Evolutionary conservation across 2,797 vertebrate species (phyloP).

Genomic region (Pseudomugil tenellus): DNA sequence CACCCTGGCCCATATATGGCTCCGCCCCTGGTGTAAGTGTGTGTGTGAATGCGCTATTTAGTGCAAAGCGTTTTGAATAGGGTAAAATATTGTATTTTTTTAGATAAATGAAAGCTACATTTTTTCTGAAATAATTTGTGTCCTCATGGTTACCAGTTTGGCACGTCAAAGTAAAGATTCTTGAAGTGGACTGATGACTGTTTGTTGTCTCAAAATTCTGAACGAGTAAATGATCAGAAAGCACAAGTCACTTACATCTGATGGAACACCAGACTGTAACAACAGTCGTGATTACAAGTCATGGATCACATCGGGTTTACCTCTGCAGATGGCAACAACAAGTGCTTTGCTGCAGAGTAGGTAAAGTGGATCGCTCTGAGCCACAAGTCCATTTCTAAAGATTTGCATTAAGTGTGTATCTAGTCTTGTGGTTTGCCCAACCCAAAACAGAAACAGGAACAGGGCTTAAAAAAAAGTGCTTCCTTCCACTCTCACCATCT

Average conservation of each 20-base stretch:
- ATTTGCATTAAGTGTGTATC: conserved; percentile 68
- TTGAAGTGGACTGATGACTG: too few species aligned
- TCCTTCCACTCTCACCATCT: conserved; percentile 69
- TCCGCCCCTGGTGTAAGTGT: too few species aligned
- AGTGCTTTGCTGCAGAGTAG: conserved; percentile 52
- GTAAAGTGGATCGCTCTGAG: conserved; percentile 57
- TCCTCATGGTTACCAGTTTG: too few species aligned
- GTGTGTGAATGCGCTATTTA: too few species aligned
- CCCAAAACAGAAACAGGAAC: conserved; percentile 63
- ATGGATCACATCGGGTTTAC: conserved; percentile 32
- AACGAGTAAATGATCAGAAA: conserved; percentile 14
- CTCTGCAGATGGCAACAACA: conserved; percentile 37
- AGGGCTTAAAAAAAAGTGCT: conserved; percentile 72
- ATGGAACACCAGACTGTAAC: conserved; percentile 21
- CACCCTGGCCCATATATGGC: too few species aligned
- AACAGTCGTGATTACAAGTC: conserved; percentile 46
- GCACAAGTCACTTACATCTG: conserved; percentile 10
- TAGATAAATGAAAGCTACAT: too few species aligned
- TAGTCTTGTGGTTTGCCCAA: conserved; percentile 53
- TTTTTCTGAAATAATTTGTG: too few species aligned
- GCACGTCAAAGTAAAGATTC: too few species aligned
- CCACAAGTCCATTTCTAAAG: conserved; percentile 64
- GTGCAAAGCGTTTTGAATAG: too few species aligned
- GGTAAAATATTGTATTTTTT: too few species aligned
- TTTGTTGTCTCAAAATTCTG: conserved; percentile 17